Evolutionary conservation across 2,797 vertebrate species (phyloP), one percentile per base, ranked within the genome.

Genomic region (Macropodus opercularis): DNA sequence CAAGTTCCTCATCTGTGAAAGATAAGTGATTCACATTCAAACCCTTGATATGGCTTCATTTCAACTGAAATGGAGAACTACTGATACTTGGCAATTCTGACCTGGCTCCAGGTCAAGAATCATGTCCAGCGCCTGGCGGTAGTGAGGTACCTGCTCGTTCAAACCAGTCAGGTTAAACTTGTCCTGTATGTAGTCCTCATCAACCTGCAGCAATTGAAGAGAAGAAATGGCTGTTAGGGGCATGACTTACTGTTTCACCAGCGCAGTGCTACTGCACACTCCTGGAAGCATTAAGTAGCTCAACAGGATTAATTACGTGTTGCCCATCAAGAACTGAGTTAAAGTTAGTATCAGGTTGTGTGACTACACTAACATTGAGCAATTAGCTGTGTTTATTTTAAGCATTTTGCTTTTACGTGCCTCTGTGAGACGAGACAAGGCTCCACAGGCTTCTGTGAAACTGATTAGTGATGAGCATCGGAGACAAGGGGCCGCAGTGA

Each of bases 131-230:
- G 95, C 96, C 87, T 96, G 95, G 41, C 95, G 92, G 72, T 96
- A 96, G 77, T 96, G 96, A 51, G 96, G 95, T 53, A 97, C 96
- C 87, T 96, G 95, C 69, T 97, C 95, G 55, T 96, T 96, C 50
- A 97, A 91, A 15, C 95, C 96, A 0, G 95, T 97, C 72, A 97
- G 91, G 75, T 97, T 96, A 75, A 97, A 97, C 78, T 96, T 96
- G 85, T 97, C 95, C 83, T 97, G 95, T 72, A 97, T 96, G 72
- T 97, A 97, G 80, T 97, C 95, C 79, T 97, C 95, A 85, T 97
- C 96, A 50, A 97, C 95, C 96, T 97, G 75, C 9, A 40, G 53
- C 22, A 63, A 34, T 56, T 41, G 42, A 53, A 43, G 1, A 60
- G 8, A 26, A 41, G 19, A 65, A 7, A n/a, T 38, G 46, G 15